phyloP scores from a whole-genome alignment of 35 echinoderm and acorn worm species.

The Ptychodera flava region DNA sequence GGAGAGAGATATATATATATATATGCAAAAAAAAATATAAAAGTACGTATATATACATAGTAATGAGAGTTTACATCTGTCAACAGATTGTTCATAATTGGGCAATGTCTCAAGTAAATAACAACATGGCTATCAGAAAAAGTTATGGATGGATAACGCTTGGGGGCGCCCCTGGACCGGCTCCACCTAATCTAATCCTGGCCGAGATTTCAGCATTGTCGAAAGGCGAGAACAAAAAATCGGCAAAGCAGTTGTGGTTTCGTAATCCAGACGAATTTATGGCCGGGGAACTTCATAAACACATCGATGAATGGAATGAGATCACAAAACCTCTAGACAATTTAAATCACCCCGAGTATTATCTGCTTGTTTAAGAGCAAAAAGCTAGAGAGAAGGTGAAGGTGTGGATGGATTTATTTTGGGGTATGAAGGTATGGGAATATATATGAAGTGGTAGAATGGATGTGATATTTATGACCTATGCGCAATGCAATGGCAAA shows the following conservation, averaged over 20 bases:
- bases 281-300: background rate
- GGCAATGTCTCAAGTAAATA: background rate
- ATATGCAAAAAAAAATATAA: no score
- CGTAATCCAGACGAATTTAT: background rate
- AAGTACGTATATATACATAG: background rate
- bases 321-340: background rate
- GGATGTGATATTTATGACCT: no score
- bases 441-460: background rate
- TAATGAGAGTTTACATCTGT: background rate
- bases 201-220: background rate
- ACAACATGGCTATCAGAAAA: background rate
- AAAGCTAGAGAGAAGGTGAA: no score
- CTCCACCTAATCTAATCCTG: background rate
- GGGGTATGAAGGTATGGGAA: no score
- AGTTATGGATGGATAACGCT: background rate
- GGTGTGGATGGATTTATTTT: no score
- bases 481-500: background rate
- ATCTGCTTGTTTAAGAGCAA: no score
- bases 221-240: no score
- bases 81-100: background rate
- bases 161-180: background rate
- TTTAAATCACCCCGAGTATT: no score
- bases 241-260: background rate
- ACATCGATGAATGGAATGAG: background rate
- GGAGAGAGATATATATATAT: no score